Conservation (phyloP, 2,888 invertebrate species). For the Agelastica alni region DNA sequence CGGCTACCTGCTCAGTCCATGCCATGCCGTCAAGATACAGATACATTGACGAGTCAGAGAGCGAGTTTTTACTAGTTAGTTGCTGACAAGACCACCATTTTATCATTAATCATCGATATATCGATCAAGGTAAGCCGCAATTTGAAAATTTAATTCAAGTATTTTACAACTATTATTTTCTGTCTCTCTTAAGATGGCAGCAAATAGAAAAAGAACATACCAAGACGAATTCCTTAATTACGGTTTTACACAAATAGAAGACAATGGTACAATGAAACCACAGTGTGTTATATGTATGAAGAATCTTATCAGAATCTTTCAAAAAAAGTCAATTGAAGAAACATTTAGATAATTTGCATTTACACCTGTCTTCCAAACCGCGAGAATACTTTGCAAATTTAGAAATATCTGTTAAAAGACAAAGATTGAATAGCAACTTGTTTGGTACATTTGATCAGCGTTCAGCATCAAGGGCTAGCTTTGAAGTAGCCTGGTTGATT, state of each 20-base stretch:
- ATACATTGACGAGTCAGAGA: no score
- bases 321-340: neutral
- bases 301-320: neutral
- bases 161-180: slow-evolving; percentile 4
- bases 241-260: slow-evolving; percentile 1
- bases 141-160: slow-evolving; percentile 1
- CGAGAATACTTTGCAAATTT: slow-evolving; percentile 3
- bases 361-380: slow-evolving; percentile 3
- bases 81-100: slow-evolving; percentile 6
- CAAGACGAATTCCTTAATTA: slow-evolving; percentile 3
- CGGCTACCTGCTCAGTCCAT: neutral
- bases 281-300: slow-evolving; percentile 10
- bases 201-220: slow-evolving; percentile 1
- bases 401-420: slow-evolving; percentile 4
- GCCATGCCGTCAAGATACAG: neutral
- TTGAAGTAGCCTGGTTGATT: neutral
- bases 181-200: slow-evolving; percentile 1
- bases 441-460: no score
- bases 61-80: slow-evolving; percentile 6
- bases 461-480: neutral
- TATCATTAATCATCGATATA: slow-evolving; percentile 2
- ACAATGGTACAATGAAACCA: slow-evolving; percentile 8
- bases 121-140: slow-evolving; percentile 3
- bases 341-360: neutral
- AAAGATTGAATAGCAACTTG: slow-evolving; percentile 1